A percentile compares a stretch with the other conserved stretches of the same genome.
These are phyloP conservation scores for Micropterix aruncella DNA, from an alignment of 2,888 invertebrate genomes.

Conservation along the genomic window DNA sequence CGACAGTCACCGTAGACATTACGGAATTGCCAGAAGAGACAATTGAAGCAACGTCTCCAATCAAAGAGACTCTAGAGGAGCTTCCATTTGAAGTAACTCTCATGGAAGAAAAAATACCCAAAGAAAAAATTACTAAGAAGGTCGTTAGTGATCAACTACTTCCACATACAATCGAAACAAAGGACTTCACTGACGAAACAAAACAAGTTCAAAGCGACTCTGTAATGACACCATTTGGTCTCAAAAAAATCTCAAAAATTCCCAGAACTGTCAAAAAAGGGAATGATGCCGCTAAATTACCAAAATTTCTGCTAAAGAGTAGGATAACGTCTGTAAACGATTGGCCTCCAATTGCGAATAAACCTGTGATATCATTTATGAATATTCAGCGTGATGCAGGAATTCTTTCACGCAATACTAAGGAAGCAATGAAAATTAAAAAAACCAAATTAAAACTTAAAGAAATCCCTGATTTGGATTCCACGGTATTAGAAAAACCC, in stretches of 20 bases:
- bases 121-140: no score
- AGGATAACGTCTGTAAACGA: conserved; percentile 6
- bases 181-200: no score
- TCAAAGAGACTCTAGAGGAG: conserved; percentile 12
- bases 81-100: conserved; percentile 3
- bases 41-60: no score
- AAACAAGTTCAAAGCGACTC: conserved; percentile 7
- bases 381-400: conserved; percentile 19
- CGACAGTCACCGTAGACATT: conserved; percentile 8
- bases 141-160: neutral
- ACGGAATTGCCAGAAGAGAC: conserved; percentile 6
- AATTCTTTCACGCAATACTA: conserved; percentile 29
- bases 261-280: conserved; percentile 6
- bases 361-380: conserved; percentile 8
- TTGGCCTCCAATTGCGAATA: conserved; percentile 8
- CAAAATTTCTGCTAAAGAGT: conserved; percentile 9
- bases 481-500: conserved; percentile 27
- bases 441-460: conserved; percentile 20
- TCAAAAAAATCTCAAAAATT: conserved; percentile 7
- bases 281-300: conserved; percentile 5
- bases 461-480: conserved; percentile 17
- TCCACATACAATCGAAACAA: neutral
- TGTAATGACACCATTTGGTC: conserved; percentile 7
- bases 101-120: no score
- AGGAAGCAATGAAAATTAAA: conserved; percentile 28